These are phyloP conservation scores for Bubalus kerabau DNA, from an alignment of 2,113 vertebrate genomes.

Conservation along the genomic window DNA sequence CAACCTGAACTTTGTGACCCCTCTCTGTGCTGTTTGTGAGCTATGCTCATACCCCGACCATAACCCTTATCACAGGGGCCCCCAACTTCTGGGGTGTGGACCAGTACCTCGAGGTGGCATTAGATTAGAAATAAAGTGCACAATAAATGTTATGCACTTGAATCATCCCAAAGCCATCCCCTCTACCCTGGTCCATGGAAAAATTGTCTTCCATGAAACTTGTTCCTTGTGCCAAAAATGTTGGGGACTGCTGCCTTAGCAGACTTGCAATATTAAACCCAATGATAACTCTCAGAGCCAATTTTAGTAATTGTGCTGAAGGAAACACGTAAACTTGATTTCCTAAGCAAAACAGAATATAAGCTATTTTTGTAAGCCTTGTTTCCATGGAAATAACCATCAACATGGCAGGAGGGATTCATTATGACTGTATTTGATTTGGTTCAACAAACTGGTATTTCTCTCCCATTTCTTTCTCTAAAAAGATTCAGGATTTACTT, in stretches of 20 bases:
- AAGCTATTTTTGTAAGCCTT: constrained; percentile 57
- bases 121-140: not conserved
- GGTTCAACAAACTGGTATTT: constrained; percentile 62
- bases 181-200: not conserved
- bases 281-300: not conserved
- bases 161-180: not conserved
- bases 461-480: constrained; percentile 37
- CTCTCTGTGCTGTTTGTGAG: not conserved
- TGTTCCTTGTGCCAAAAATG: not conserved
- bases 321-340: constrained; percentile 57
- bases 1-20: not conserved
- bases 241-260: not conserved
- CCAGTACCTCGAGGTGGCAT: not conserved
- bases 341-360: constrained; percentile 64
- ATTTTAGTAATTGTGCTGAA: constrained; percentile 28
- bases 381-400: constrained; percentile 76
- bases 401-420: not conserved
- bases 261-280: not conserved
- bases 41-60: no score
- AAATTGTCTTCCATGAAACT: not conserved
- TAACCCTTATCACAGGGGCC: not conserved
- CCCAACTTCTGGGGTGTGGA: not conserved
- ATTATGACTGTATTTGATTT: constrained; percentile 25
- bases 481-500: constrained; percentile 59
- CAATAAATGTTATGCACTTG: not conserved